Percentiles rank a stretch among this genome's conserved stretches.
Evolutionary conservation across 2,888 invertebrate genomes (phyloP).

Genomic region (Epistrophe grossulariae): DNA sequence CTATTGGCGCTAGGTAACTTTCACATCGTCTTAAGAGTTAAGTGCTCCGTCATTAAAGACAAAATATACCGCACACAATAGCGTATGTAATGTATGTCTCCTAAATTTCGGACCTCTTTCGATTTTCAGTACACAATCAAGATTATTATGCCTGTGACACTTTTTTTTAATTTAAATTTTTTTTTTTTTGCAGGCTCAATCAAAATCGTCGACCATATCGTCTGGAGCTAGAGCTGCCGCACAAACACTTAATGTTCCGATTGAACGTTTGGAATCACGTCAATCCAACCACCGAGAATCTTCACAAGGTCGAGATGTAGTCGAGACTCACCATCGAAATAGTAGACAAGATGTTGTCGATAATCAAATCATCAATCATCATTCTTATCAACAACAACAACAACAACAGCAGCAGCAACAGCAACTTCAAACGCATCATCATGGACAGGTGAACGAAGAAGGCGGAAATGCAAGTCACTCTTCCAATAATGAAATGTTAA

Average conservation of each 20-base stretch:
- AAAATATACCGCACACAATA: conserved; percentile 23
- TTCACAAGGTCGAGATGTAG: conserved; percentile 56
- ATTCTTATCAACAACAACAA: conserved; percentile 76
- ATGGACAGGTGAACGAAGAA: conserved; percentile 76
- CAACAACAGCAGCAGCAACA: conserved; percentile 74
- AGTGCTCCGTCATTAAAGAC: conserved; percentile 15
- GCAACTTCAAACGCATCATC: conserved; percentile 53
- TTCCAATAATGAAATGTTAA: conserved; percentile 75
- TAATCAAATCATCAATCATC: conserved; percentile 76
- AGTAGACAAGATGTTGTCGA: conserved; percentile 74
- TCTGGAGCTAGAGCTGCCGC: conserved; percentile 84
- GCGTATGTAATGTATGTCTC: not conserved
- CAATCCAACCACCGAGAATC: conserved; percentile 79
- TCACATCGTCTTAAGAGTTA: conserved; percentile 57
- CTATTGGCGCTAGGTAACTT: conserved; percentile 60
- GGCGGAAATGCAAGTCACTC: conserved; percentile 75
- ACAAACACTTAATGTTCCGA: conserved; percentile 83
- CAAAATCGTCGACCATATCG: conserved; percentile 83
- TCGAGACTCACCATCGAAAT: conserved; percentile 73
- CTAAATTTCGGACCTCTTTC: conserved; percentile 62
- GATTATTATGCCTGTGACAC: conserved; percentile 20
- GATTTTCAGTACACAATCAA: conserved; percentile 50
- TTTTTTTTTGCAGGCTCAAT: conserved; percentile 80
- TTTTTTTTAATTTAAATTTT: conserved; percentile 1
- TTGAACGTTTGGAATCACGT: conserved; percentile 83